These are phyloP conservation scores for Plecturocebus donacophilus DNA, from an alignment of 2,113 vertebrate species.

Conservation along the genomic window DNA sequence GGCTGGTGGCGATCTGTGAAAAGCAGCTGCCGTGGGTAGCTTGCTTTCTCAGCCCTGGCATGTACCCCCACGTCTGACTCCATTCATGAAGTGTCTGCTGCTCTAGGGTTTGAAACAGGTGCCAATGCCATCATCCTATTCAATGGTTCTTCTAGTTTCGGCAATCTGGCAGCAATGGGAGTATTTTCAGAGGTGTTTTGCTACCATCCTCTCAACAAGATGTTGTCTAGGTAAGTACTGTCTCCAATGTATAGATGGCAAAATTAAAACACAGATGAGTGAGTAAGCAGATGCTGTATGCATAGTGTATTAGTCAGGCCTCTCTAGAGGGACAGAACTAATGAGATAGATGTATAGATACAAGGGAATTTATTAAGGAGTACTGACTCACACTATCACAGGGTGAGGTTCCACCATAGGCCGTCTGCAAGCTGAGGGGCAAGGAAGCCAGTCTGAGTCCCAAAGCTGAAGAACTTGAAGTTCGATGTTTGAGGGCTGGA, in stretches of 20 bases:
- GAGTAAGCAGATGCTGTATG: not conserved
- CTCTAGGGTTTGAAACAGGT: fast-evolving
- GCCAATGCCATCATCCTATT: not conserved
- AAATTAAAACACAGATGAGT: not conserved
- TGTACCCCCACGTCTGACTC: fast-evolving
- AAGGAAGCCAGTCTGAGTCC: too few species aligned
- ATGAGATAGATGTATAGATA: too few species aligned
- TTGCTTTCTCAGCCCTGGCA: not conserved
- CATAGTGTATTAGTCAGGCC: too few species aligned
- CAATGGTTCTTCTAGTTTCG: fast-evolving
- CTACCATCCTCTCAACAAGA: fast-evolving
- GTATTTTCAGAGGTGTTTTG: not conserved
- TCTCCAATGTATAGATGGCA: too few species aligned
- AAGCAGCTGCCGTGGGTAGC: not conserved
- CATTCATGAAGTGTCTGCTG: not conserved
- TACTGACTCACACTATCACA: too few species aligned
- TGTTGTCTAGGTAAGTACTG: not conserved
- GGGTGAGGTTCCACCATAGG: too few species aligned
- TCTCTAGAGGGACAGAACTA: too few species aligned
- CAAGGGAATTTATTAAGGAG: too few species aligned
- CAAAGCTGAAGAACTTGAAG: too few species aligned
- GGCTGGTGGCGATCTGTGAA: not conserved
- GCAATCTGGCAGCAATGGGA: not conserved
- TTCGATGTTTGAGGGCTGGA: too few species aligned
- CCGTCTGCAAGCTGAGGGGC: too few species aligned